Percentiles rank a stretch among this genome's conserved stretches.
Conservation (phyloP, 2,797 vertebrate species). For the Iguana delicatissima region DNA sequence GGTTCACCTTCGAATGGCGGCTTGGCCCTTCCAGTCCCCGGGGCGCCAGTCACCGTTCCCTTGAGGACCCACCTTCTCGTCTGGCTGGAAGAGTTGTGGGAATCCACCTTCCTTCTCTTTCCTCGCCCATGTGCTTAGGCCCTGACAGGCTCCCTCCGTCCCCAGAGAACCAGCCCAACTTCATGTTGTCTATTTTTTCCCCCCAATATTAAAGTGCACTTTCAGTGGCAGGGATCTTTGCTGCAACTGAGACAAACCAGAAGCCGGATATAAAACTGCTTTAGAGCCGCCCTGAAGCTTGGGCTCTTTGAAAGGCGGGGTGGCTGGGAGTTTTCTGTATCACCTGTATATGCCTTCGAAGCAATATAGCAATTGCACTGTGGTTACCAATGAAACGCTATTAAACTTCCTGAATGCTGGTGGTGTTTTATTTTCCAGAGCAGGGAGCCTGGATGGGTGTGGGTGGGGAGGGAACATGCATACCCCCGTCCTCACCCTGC, state of each 20-base stretch:
- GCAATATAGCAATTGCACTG: constrained; percentile 25
- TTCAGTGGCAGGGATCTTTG: background rate
- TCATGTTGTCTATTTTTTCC: background rate
- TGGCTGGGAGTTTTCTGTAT: background rate
- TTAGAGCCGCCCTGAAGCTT: background rate
- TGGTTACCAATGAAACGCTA: constrained; percentile 58
- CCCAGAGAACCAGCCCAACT: background rate
- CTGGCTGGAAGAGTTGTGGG: background rate
- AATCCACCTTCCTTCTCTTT: background rate
- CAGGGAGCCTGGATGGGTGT: too few relatives aligned
- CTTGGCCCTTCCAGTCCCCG: background rate
- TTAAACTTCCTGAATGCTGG: constrained; percentile 39
- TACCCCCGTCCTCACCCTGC: background rate
- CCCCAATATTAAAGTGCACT: background rate
- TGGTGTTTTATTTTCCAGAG: constrained; percentile 22
- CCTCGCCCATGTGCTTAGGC: background rate
- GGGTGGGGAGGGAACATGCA: background rate
- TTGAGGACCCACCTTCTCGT: background rate
- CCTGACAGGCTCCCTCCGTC: background rate
- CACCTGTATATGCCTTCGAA: constrained; percentile 57
- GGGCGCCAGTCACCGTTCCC: background rate
- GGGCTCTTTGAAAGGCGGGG: background rate
- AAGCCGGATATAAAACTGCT: background rate
- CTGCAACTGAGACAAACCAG: constrained; percentile 23
- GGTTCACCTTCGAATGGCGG: background rate